phyloP scores from a whole-genome alignment of 2,888 invertebrate species.

The Lycaena phlaeas region DNA sequence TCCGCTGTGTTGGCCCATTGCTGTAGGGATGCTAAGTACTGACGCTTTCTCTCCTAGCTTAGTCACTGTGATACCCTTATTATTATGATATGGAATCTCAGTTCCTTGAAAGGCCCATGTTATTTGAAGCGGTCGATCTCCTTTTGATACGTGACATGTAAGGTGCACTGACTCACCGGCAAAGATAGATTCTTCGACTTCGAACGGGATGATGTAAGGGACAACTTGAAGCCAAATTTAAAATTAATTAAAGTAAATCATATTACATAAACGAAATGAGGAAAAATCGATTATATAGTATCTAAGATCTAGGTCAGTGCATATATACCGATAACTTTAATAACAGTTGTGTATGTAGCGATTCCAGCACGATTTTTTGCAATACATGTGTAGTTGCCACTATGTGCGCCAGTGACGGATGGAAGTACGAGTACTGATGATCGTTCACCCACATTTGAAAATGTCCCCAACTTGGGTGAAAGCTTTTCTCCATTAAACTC shows the following conservation, averaged over 20 bases:
- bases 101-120: constrained; percentile 79
- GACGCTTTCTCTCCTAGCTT: constrained; percentile 71
- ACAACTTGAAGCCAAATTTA: constrained; percentile 45
- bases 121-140: constrained; percentile 81
- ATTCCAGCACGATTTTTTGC: constrained; percentile 70
- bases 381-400: constrained; percentile 73
- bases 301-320: constrained; percentile 5
- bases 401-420: constrained; percentile 61
- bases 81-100: constrained; percentile 70
- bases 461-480: constrained; percentile 60
- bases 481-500: constrained; percentile 68
- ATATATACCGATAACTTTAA: constrained; percentile 67
- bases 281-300: too few relatives aligned
- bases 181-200: constrained; percentile 78
- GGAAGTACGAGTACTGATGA: constrained; percentile 67
- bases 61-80: constrained; percentile 66
- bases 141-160: constrained; percentile 78
- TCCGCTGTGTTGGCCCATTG: constrained; percentile 74
- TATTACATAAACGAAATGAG: too few relatives aligned
- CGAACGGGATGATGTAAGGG: constrained; percentile 79
- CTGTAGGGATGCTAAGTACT: constrained; percentile 72
- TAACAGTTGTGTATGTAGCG: constrained; percentile 58
- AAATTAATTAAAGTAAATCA: constrained; percentile 17
- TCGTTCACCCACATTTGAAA: constrained; percentile 53
- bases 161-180: constrained; percentile 79